Conservation (phyloP, 2,797 vertebrate species). For the Xenopus petersii region DNA sequence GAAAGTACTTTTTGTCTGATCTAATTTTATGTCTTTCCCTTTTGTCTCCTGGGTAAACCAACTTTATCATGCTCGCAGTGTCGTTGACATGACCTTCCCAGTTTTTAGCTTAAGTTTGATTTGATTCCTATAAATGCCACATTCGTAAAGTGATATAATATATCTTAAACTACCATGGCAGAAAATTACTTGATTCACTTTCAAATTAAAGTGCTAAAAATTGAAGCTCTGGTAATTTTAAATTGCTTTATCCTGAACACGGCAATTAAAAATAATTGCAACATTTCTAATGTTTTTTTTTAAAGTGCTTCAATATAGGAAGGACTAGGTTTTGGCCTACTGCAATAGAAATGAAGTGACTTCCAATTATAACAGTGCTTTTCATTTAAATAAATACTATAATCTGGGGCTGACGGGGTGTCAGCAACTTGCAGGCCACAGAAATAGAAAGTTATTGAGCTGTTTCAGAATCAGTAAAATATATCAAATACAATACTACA, state of each 20-base stretch:
- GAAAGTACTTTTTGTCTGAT: too few species aligned
- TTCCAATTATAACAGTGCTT: constrained; percentile 44
- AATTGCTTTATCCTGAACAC: constrained; percentile 56
- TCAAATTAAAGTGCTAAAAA: constrained; percentile 53
- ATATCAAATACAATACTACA: constrained; percentile 13
- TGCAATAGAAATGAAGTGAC: constrained; percentile 36
- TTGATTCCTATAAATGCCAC: constrained; percentile 50
- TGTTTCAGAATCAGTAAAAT: constrained; percentile 31
- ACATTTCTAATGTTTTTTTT: constrained; percentile 52
- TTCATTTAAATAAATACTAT: constrained; percentile 41
- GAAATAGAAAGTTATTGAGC: constrained; percentile 1
- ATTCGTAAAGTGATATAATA: constrained; percentile 53
- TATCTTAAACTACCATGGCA: constrained; percentile 54
- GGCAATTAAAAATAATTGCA: constrained; percentile 63
- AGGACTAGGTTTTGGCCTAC: constrained; percentile 33
- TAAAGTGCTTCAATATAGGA: constrained; percentile 48
- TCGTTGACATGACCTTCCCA: constrained; percentile 44
- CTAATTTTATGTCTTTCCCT: constrained; percentile 15
- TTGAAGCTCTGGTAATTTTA: constrained; percentile 54
- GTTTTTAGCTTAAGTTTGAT: constrained; percentile 42
- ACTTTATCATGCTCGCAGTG: constrained; percentile 25
- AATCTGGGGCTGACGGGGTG: constrained; percentile 29
- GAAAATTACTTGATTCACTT: constrained; percentile 54
- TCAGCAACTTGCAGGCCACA: constrained; percentile 27
- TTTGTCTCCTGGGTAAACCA: constrained; percentile 11